phyloP scores from a whole-genome alignment of 2,888 invertebrate genomes.

The Micropterix aruncella region DNA sequence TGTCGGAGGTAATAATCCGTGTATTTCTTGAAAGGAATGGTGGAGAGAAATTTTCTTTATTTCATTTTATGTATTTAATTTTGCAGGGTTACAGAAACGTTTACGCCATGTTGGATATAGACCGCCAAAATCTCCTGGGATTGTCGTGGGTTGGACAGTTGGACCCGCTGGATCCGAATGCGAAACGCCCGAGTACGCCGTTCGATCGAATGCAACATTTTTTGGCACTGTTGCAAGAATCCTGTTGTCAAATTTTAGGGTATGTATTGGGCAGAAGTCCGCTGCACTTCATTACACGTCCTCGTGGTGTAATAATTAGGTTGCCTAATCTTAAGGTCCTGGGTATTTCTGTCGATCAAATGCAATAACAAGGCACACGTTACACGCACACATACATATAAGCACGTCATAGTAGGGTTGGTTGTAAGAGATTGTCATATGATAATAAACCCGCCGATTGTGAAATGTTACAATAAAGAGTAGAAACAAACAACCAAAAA shows the following conservation, averaged over 20 bases:
- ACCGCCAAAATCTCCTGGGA: conserved; percentile 63
- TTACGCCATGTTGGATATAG: conserved; percentile 58
- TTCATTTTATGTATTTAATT: conserved; percentile 5
- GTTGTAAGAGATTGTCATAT: no score
- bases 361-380: no score
- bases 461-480: no score
- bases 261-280: no score
- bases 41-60: neutral
- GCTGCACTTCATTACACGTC: no score
- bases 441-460: no score
- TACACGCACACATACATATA: no score
- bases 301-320: no score
- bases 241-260: conserved; percentile 67
- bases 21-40: neutral
- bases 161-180: conserved; percentile 27
- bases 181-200: conserved; percentile 37
- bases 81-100: conserved; percentile 49
- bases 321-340: no score
- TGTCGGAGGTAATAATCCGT: conserved; percentile 33
- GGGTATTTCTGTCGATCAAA: no score
- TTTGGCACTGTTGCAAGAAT: conserved; percentile 52
- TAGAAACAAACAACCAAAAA: no score
- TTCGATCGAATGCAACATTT: conserved; percentile 77
- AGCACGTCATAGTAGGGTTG: no score
- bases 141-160: conserved; percentile 26